Evolutionary conservation across 2,113 vertebrate genomes (phyloP), one percentile per base, ranked within the genome.

Genomic region (Zosterops lateralis): DNA sequence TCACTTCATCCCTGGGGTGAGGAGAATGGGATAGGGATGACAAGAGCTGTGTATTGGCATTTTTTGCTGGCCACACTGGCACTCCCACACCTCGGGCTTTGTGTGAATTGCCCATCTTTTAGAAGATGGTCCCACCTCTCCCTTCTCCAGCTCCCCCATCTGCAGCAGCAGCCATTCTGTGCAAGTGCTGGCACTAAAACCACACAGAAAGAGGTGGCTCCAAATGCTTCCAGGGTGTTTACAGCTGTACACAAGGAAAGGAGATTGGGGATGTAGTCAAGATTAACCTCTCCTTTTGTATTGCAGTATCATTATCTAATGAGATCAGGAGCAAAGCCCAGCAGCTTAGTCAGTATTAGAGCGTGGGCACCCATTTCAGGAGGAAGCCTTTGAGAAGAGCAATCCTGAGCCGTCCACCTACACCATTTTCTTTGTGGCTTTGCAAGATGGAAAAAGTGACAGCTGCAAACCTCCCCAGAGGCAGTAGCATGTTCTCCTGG

Each of bases 261-360:
- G 70, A 68, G 95, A 93, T 88, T 90, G 79, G 84, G 83, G 47
- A 31, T 70, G 17, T 1, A 90, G 96, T 78, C 76, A 84, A 91
- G 95, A 94, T 96, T 95, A 94, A 94, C 91, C 94, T 93, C 92
- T 92, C 77, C 84, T 96, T 93, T 96, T 89, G 96, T 93, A 94
- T 72, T 8, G 8, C 73, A 88, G 89, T 96, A 89, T 96, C 91
- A 92, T 96, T 93, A 95, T 92, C 92, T 94, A 95, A 94, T 95
- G 93, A 94, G 96, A 94, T 96, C 90, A 96, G 92, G 44, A 83
- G 91, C 95, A 93, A 89, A 96, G 91, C 91, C 92, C 89, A 65
- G 77, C 4, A 14, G 91, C 96, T 96, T 96, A 95, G 96, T 96
- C 92, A 96, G 95, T 94, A 94, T 96, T 93, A 91, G 70, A 96